phyloP scores from a whole-genome alignment of 2,113 vertebrate species.

The Meriones unguiculatus region DNA sequence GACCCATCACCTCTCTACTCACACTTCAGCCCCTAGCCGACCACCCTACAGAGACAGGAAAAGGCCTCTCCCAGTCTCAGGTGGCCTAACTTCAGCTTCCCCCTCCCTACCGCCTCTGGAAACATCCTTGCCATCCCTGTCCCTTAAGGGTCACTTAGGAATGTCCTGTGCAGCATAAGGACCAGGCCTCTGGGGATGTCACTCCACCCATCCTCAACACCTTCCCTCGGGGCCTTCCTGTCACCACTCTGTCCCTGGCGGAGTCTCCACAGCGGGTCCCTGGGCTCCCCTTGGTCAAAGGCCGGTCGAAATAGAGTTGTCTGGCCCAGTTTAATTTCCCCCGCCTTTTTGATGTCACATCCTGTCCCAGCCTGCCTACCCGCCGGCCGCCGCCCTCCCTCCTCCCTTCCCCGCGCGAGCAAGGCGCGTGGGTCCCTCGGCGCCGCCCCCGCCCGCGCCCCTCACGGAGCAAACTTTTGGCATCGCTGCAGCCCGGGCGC shows the following conservation, averaged over 20 bases:
- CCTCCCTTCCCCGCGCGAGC: conserved; percentile 36
- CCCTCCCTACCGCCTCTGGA: fast-evolving
- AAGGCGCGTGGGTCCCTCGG: conserved; percentile 57
- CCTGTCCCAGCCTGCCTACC: conserved; percentile 88
- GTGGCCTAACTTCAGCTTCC: too few species aligned
- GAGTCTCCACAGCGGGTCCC: too few species aligned
- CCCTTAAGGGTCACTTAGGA: not conserved
- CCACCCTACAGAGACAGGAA: too few species aligned
- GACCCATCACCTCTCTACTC: fast-evolving
- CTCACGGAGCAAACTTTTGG: conserved; percentile 91
- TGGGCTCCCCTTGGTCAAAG: fast-evolving
- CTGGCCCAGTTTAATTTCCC: conserved; percentile 89
- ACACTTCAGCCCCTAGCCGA: not conserved
- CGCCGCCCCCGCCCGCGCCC: conserved; percentile 73
- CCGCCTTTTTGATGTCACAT: conserved; percentile 92
- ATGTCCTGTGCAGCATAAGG: not conserved
- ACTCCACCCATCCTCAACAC: not conserved
- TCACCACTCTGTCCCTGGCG: too few species aligned
- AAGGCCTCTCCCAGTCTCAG: fast-evolving
- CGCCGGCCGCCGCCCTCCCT: conserved; percentile 77
- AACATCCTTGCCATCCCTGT: not conserved
- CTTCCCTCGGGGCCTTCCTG: not conserved
- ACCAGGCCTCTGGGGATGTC: fast-evolving
- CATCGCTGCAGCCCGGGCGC: conserved; percentile 82
- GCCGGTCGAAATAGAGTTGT: not conserved